Evolutionary conservation across 2,113 vertebrate species (phyloP).

Genomic region (Corvus hawaiiensis): DNA sequence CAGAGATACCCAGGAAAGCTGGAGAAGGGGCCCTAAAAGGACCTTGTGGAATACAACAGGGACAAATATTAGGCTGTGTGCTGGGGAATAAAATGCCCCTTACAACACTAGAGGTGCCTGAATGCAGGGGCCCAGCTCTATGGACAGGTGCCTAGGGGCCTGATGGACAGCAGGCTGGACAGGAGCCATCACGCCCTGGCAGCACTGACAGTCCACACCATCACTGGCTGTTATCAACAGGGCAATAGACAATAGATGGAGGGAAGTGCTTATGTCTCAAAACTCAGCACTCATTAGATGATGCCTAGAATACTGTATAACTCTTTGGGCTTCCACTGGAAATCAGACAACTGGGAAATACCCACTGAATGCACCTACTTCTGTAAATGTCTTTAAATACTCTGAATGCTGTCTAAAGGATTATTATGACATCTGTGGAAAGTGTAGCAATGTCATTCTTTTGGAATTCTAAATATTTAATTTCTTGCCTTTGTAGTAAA

Average conservation of each 20-base stretch:
- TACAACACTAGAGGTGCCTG: background rate
- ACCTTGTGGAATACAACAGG: background rate
- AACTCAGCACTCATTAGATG: background rate
- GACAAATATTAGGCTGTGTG: background rate
- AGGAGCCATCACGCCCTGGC: background rate
- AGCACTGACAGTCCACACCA: background rate
- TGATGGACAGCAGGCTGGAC: background rate
- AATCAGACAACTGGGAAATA: background rate
- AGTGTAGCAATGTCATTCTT: background rate
- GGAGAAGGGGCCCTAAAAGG: background rate
- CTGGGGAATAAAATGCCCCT: background rate
- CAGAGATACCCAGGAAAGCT: background rate
- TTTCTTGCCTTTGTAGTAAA: background rate
- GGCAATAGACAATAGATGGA: background rate
- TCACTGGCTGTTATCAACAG: accelerated
- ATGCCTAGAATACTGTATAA: background rate
- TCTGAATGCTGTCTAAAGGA: background rate
- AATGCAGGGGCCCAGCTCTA: background rate
- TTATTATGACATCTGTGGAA: background rate
- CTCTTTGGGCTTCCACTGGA: background rate
- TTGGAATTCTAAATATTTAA: background rate
- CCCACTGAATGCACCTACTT: background rate
- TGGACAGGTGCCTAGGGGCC: background rate
- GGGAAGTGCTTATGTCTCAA: background rate
- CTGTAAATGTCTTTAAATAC: background rate